These are phyloP conservation scores for Tychaedon coryphoeus DNA, from an alignment of 2,113 vertebrate species.

Conservation along the genomic window DNA sequence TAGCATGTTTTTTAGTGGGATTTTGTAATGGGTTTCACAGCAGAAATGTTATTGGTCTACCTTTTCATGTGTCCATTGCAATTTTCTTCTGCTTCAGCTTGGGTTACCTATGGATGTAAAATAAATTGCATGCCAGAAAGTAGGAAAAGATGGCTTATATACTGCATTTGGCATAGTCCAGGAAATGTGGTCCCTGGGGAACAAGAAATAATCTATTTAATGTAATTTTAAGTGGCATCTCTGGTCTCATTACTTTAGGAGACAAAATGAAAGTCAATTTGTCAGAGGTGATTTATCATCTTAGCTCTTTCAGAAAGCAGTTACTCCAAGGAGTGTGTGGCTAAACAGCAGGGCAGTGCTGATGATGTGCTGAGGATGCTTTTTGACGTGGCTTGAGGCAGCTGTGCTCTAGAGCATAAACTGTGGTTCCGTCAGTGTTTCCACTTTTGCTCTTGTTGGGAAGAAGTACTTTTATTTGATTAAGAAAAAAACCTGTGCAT, in stretches of 20 bases:
- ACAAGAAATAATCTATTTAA: neutral
- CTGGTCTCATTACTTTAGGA: neutral
- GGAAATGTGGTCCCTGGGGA: neutral
- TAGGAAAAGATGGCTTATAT: neutral
- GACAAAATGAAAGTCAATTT: slow-evolving; percentile 57
- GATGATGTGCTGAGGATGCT: neutral
- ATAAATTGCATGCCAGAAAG: neutral
- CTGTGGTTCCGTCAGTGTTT: neutral
- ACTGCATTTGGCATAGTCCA: neutral
- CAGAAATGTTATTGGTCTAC: neutral
- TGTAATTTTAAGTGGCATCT: neutral
- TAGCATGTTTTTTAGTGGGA: neutral
- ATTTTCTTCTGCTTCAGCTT: neutral
- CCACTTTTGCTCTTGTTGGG: neutral
- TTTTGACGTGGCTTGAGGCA: neutral
- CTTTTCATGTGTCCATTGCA: neutral
- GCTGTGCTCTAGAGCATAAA: neutral
- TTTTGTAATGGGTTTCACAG: neutral
- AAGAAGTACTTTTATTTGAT: neutral
- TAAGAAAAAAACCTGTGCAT: neutral
- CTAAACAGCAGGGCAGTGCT: neutral
- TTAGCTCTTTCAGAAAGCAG: neutral
- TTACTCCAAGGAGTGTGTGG: neutral
- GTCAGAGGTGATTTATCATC: slow-evolving; percentile 27
- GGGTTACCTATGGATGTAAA: neutral